Conservation (phyloP, 2,888 invertebrate species). For the Drosophila merina region DNA sequence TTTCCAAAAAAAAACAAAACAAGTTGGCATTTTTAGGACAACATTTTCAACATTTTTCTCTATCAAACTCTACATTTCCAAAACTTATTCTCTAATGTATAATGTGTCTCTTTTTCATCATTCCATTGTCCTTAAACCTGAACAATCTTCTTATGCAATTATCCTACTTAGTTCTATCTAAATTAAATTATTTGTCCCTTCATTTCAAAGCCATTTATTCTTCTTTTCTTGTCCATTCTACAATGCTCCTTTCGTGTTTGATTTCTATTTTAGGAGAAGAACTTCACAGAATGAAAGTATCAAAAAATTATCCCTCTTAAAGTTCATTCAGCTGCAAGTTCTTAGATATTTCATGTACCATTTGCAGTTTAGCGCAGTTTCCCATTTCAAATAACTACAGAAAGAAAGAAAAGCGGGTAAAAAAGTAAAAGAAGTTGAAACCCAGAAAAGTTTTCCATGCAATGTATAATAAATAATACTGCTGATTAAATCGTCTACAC, state of each 20-base stretch:
- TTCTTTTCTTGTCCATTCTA: neutral
- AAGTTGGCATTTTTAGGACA: neutral
- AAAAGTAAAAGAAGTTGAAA: constrained; percentile 24
- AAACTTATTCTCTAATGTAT: constrained; percentile 11
- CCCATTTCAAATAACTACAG: constrained; percentile 38
- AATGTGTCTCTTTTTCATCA: neutral
- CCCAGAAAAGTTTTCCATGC: constrained; percentile 61
- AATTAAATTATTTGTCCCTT: constrained; percentile 6
- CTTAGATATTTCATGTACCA: constrained; percentile 57
- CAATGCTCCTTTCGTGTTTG: constrained; percentile 14
- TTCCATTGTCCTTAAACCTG: neutral
- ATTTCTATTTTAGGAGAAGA: constrained; percentile 12
- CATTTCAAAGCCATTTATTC: no score
- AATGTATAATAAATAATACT: constrained; percentile 77
- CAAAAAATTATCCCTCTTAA: constrained; percentile 27
- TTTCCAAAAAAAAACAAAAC: neutral
- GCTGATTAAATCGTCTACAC: constrained; percentile 72
- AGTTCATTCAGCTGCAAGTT: constrained; percentile 61
- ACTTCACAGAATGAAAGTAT: neutral
- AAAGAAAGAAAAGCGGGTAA: neutral
- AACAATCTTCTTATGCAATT: constrained; percentile 6
- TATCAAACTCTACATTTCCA: neutral
- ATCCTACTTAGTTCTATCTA: constrained; percentile 1
- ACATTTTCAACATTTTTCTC: neutral
- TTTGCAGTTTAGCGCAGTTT: constrained; percentile 60